These are phyloP conservation scores for Meles meles DNA, from an alignment of 2,113 vertebrate species.

Conservation along the genomic window DNA sequence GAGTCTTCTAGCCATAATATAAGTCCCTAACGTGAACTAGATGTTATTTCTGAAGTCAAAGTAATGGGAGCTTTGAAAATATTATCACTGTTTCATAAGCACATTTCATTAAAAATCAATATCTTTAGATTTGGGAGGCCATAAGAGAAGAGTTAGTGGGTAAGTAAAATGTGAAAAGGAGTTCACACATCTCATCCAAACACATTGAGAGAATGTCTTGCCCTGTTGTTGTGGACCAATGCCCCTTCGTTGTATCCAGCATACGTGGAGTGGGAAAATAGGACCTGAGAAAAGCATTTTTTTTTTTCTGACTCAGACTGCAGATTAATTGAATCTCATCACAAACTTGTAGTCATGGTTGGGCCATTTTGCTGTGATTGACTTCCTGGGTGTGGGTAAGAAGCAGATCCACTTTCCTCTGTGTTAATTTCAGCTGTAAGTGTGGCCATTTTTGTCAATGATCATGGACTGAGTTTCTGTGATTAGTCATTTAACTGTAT, in stretches of 20 bases:
- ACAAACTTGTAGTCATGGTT: background rate
- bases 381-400: background rate
- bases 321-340: slow-evolving; percentile 7
- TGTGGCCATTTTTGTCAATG: slow-evolving; percentile 67
- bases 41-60: slow-evolving; percentile 34
- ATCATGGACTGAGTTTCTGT: slow-evolving; percentile 77
- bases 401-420: slow-evolving; percentile 42
- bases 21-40: background rate
- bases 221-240: background rate
- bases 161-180: background rate
- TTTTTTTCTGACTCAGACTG: background rate
- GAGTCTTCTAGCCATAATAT: background rate
- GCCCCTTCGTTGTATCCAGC: background rate
- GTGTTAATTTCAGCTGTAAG: slow-evolving; percentile 59
- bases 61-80: background rate
- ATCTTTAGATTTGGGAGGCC: background rate
- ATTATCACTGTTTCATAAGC: background rate
- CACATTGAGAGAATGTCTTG: background rate
- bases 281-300: background rate
- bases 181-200: background rate
- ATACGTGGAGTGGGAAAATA: background rate
- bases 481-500: slow-evolving; percentile 82
- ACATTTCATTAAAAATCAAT: slow-evolving; percentile 35
- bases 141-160: background rate
- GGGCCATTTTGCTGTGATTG: slow-evolving; percentile 4